phyloP scores from a whole-genome alignment of 2,888 invertebrate genomes.

The Timema podura region DNA sequence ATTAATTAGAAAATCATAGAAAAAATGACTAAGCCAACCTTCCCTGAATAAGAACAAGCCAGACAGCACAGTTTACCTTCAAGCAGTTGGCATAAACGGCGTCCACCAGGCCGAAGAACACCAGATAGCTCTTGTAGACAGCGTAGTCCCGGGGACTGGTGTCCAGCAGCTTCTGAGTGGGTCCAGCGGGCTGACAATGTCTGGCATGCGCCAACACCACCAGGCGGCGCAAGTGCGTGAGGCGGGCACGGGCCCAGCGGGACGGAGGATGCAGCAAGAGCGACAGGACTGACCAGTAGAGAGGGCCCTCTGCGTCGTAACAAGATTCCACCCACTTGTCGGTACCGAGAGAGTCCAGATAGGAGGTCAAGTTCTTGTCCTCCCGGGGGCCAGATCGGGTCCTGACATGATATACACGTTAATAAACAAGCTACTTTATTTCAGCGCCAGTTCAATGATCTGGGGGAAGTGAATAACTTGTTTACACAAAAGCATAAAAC shows the following conservation, averaged over 20 bases:
- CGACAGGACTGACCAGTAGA: constrained; percentile 82
- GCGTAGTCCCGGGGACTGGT: constrained; percentile 61
- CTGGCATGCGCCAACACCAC: constrained; percentile 75
- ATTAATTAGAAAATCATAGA: too few relatives aligned
- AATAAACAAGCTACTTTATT: background rate
- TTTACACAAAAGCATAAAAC: too few relatives aligned
- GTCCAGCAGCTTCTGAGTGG: constrained; percentile 52
- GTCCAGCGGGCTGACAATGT: constrained; percentile 60
- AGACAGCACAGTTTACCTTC: constrained; percentile 55
- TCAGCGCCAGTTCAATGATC: too few relatives aligned
- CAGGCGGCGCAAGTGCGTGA: constrained; percentile 71
- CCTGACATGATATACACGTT: constrained; percentile 43
- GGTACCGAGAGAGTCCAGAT: constrained; percentile 59
- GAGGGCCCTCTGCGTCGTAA: constrained; percentile 87
- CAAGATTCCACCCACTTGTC: constrained; percentile 73
- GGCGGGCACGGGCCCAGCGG: constrained; percentile 69
- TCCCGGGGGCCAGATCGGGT: constrained; percentile 73
- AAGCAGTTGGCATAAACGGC: constrained; percentile 81
- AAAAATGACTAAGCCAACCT: too few relatives aligned
- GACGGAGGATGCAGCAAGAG: constrained; percentile 71
- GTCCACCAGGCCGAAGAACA: constrained; percentile 83
- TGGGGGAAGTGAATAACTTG: too few relatives aligned
- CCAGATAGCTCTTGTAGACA: constrained; percentile 79
- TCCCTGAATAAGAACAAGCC: background rate
- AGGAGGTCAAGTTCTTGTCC: constrained; percentile 68